Conservation (phyloP, 2,888 invertebrate genomes). For the Pomacea canaliculata region DNA sequence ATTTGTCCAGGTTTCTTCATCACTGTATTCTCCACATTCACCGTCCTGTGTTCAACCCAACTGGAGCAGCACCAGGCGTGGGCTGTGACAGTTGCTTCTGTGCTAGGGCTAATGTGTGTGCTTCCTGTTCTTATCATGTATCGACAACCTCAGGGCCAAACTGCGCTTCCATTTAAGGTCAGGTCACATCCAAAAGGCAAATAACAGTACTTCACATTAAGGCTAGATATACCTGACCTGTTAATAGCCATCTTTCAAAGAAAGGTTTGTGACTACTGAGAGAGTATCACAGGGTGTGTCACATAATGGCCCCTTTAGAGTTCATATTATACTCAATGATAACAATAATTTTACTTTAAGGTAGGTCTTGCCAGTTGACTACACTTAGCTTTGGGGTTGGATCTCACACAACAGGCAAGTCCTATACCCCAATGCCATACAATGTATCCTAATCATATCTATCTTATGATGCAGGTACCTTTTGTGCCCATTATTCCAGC, state of each 20-base stretch:
- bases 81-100: constrained; percentile 17
- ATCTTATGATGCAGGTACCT: constrained; percentile 77
- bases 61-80: constrained; percentile 12
- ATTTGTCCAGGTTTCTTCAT: constrained; percentile 27
- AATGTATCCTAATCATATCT: no score
- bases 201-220: neutral
- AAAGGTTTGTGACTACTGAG: no score
- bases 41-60: constrained; percentile 6
- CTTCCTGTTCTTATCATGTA: constrained; percentile 17
- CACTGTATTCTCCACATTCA: constrained; percentile 15
- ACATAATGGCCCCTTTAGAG: no score
- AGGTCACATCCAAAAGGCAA: neutral
- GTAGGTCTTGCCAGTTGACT: no score
- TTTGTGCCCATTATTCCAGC: constrained; percentile 86
- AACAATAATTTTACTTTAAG: no score
- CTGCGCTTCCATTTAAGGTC: constrained; percentile 29
- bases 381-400: no score
- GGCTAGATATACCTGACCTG: neutral
- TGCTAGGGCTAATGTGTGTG: constrained; percentile 8
- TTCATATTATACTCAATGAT: no score
- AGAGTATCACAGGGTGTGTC: no score
- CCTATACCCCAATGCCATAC: no score
- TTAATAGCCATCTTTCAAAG: no score
- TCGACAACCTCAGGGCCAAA: constrained; percentile 30
- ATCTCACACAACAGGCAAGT: no score